phyloP scores from a whole-genome alignment of 2,888 invertebrate species.

The Zygogramma bicolorata region DNA sequence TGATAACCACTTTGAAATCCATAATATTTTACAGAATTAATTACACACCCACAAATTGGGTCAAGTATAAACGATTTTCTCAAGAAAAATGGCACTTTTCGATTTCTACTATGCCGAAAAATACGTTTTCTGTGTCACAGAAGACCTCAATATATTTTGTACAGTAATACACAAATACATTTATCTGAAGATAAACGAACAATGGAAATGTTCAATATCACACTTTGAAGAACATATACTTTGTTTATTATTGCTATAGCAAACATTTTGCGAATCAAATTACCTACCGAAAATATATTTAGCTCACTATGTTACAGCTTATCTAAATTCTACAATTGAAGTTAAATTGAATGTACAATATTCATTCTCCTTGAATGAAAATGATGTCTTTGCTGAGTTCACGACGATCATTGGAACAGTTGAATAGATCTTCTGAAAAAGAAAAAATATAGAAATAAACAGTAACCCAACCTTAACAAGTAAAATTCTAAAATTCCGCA shows the following conservation, averaged over 20 bases:
- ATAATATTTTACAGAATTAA: slow-evolving; percentile 38
- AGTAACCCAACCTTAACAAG: too few relatives aligned
- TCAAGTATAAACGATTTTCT: slow-evolving; percentile 52
- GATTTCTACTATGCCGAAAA: slow-evolving; percentile 48
- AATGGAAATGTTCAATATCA: slow-evolving; percentile 51
- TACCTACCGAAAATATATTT: slow-evolving; percentile 43
- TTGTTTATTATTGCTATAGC: slow-evolving; percentile 69
- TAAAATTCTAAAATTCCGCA: background rate
- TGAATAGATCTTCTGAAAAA: slow-evolving; percentile 37
- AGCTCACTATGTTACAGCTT: slow-evolving; percentile 42
- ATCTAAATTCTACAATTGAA: slow-evolving; percentile 43
- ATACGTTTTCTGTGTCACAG: slow-evolving; percentile 46
- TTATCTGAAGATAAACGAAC: slow-evolving; percentile 28
- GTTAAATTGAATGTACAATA: slow-evolving; percentile 31
- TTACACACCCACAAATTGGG: slow-evolving; percentile 50
- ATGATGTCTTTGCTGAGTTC: slow-evolving; percentile 11
- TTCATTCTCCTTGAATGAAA: slow-evolving; percentile 32
- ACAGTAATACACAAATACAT: slow-evolving; percentile 51
- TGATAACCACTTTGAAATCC: slow-evolving; percentile 15
- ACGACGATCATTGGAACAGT: slow-evolving; percentile 33
- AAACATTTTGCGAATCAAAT: slow-evolving; percentile 57
- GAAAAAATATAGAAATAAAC: slow-evolving; percentile 22
- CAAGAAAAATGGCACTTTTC: slow-evolving; percentile 47
- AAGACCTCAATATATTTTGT: slow-evolving; percentile 51
- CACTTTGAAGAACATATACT: slow-evolving; percentile 56